Evolutionary conservation across 2,888 invertebrate genomes (phyloP), one percentile per base, ranked within the genome.

Genomic region (Philereme vetulata): DNA sequence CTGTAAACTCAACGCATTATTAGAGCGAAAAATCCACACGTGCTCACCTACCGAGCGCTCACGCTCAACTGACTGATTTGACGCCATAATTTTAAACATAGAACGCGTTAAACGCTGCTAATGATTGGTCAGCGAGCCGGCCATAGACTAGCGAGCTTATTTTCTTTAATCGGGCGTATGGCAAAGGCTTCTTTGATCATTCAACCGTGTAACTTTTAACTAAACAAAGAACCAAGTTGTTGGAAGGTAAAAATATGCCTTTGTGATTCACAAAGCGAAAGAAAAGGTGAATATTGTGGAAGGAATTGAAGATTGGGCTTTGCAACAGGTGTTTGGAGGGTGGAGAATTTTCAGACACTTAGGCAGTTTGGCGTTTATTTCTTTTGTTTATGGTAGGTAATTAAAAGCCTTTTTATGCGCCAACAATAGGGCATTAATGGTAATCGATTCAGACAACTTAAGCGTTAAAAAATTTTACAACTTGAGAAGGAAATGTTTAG

Each of bases 131-230:
- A 84, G 76, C 71, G 75, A 77, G 66, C 72, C 67, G 78, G 62
- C 80, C 84, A 83, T 75, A 84, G 83, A 81, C 81, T 86, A 87
- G 86, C 78, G 77, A 76, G 84, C 82, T 83, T 82, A 80, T 75
- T 75, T 69, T 80, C 77, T 76, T 78, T 82, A 78, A 79, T 78
- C 76, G 76, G 76, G 74, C 85, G 81, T 76, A 70, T 21, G 21
- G 74, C 74, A 62, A 63, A 60, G 46, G 66, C n/a, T 67, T 54
- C 85, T 87, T 88, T 88, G 88, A 88, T 87, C 85, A 66, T 68
- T 72, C 67, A 77, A 70, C 70, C 84, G 69, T 78, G 55, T 82
- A 70, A 60, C 35, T 78, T 76, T 78, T 76, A 79, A 79, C 49
- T 56, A 78, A 71, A 85, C 82, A 85, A 85, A 86, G 85, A 48